A percentile compares a stretch with the other conserved stretches of the same genome.
phyloP scores from a whole-genome alignment of 1,140 invertebrate genomes.

The Cataglyphis hispanica region DNA sequence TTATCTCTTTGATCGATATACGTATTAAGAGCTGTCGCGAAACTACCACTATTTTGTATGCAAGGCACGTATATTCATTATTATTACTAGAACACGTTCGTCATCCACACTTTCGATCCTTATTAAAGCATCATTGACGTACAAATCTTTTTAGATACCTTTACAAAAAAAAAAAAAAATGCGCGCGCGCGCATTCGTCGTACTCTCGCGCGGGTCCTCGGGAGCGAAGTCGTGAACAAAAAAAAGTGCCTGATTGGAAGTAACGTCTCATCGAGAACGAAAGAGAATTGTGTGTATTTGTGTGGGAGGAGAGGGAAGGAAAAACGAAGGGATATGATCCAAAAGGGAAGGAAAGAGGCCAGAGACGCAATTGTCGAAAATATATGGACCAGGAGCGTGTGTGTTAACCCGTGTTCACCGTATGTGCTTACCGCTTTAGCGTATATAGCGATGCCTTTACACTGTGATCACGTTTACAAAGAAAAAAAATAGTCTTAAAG shows the following conservation, averaged over 20 bases:
- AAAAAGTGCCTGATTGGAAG: conserved; percentile 75
- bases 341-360: not conserved
- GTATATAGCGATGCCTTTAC: conserved; percentile 78
- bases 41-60: conserved; percentile 57
- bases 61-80: conserved; percentile 48
- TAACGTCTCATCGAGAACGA: conserved; percentile 10
- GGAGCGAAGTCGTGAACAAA: conserved; percentile 57
- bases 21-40: conserved; percentile 50
- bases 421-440: conserved; percentile 65
- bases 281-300: not conserved
- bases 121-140: conserved; percentile 72
- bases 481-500: conserved; percentile 80
- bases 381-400: conserved; percentile 63
- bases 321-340: not conserved
- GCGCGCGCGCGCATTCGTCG: conserved; percentile 28
- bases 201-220: conserved; percentile 55
- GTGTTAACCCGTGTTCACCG: conserved; percentile 61
- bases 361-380: conserved; percentile 28
- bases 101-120: conserved; percentile 62
- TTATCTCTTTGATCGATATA: conserved; percentile 48
- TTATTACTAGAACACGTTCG: conserved; percentile 48
- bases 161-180: conserved; percentile 67
- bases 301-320: not conserved
- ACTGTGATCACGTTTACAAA: conserved; percentile 84
- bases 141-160: conserved; percentile 79